A percentile compares a stretch with the other conserved stretches of the same genome.
These are phyloP conservation scores for Psammodynastes pulverulentus DNA, from an alignment of 2,113 vertebrate species.

Conservation along the genomic window DNA sequence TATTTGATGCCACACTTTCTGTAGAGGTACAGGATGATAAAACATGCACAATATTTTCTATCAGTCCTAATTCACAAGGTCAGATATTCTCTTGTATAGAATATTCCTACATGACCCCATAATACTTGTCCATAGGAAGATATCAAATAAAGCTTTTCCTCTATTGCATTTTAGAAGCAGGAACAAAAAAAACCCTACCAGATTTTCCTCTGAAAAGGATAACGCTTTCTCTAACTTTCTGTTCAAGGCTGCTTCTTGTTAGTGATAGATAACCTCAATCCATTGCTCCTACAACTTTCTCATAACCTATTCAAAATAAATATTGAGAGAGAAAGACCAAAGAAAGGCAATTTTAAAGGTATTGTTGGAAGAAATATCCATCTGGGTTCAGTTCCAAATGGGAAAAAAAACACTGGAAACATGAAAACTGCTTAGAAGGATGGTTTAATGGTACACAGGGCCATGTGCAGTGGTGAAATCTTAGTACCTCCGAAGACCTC, in stretches of 20 bases:
- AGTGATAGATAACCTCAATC: not conserved
- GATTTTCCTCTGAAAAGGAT: not conserved
- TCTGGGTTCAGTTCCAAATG: too few species aligned
- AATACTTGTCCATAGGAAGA: not conserved
- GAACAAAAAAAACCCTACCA: not conserved
- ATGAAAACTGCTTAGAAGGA: too few species aligned
- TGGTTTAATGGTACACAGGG: too few species aligned
- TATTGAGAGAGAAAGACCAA: not conserved
- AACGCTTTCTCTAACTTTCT: not conserved
- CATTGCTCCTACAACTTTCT: not conserved
- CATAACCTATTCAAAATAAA: not conserved
- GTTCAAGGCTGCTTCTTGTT: not conserved
- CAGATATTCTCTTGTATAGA: not conserved
- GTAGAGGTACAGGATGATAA: not conserved
- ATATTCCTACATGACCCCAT: not conserved
- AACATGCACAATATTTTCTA: not conserved
- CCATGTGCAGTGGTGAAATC: too few species aligned
- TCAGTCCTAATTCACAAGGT: not conserved
- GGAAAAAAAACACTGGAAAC: too few species aligned
- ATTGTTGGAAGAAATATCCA: too few species aligned
- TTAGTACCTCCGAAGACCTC: too few species aligned
- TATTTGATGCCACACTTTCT: not conserved
- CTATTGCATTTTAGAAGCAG: not conserved
- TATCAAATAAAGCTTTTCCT: not conserved
- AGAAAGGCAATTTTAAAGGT: not conserved